Conservation (phyloP, 1,140 invertebrate species). For the Euborellia annulipes region DNA sequence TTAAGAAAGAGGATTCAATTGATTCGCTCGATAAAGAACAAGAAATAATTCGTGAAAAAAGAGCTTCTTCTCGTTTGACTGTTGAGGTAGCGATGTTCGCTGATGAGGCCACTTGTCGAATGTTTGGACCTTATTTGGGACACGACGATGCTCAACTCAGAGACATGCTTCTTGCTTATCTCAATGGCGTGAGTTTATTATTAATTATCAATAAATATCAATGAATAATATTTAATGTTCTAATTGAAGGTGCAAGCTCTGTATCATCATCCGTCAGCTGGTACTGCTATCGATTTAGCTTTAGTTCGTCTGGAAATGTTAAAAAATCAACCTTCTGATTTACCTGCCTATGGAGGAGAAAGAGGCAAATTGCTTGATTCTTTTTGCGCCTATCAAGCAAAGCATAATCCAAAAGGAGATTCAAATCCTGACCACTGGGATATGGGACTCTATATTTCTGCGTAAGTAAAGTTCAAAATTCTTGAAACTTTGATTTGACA, state of each 20-base stretch:
- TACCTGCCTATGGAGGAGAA: slow-evolving; percentile 44
- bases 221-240: slow-evolving; percentile 25
- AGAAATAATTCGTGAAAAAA: too few relatives aligned
- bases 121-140: too few relatives aligned
- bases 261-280: slow-evolving; percentile 67
- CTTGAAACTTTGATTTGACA: too few relatives aligned
- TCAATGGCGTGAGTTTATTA: not conserved
- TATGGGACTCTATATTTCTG: slow-evolving; percentile 63
- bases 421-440: slow-evolving; percentile 62
- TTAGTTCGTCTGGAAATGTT: slow-evolving; percentile 62
- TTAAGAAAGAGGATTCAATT: too few relatives aligned
- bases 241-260: slow-evolving; percentile 59
- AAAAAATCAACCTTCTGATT: slow-evolving; percentile 45
- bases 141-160: not conserved
- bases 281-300: slow-evolving; percentile 51
- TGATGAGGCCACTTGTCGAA: not conserved
- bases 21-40: too few relatives aligned
- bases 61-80: too few relatives aligned
- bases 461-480: slow-evolving; percentile 28
- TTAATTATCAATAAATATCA: not conserved
- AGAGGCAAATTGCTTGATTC: slow-evolving; percentile 52
- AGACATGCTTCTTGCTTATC: not conserved
- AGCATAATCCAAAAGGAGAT: slow-evolving; percentile 49
- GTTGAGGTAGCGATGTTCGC: not conserved
- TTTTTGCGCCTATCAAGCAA: slow-evolving; percentile 55